A percentile compares a stretch with the other conserved stretches of the same genome.
Evolutionary conservation across 53 echinoderm and acorn worm genomes (phyloP).

Genomic region (Luidia sarsii): DNA sequence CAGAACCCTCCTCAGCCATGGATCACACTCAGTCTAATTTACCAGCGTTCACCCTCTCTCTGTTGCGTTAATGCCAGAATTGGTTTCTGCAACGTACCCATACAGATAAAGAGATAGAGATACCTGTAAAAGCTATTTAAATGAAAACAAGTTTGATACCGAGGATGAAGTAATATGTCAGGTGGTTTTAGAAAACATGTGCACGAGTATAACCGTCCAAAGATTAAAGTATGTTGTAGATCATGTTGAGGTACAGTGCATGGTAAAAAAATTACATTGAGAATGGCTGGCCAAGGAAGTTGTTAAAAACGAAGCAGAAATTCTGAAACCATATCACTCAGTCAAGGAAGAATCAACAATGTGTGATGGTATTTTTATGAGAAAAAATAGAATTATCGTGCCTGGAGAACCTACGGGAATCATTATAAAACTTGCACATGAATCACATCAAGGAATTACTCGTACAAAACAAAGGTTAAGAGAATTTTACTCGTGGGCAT

Average conservation of each 20-base stretch:
- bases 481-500: constrained; percentile 28
- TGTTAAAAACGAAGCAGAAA: not conserved
- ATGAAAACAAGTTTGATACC: not conserved
- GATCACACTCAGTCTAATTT: too few species aligned
- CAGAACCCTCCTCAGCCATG: too few species aligned
- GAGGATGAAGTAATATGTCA: constrained; percentile 29
- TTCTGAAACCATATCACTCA: not conserved
- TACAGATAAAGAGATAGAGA: too few species aligned
- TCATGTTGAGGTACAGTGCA: not conserved
- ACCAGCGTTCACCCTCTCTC: too few species aligned
- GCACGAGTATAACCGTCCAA: not conserved
- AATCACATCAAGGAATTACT: constrained; percentile 26
- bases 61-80: too few species aligned
- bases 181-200: not conserved
- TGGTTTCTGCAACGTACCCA: too few species aligned
- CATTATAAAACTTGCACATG: not conserved
- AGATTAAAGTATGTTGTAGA: not conserved
- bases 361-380: not conserved
- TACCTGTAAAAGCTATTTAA: too few species aligned
- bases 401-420: not conserved
- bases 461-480: constrained; percentile 22
- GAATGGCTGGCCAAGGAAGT: constrained; percentile 1
- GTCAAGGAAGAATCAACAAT: constrained; percentile 8
- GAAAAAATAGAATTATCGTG: constrained; percentile 1
- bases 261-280: not conserved